phyloP scores from a whole-genome alignment of 2,797 vertebrate genomes.

The Melopsittacus undulatus region DNA sequence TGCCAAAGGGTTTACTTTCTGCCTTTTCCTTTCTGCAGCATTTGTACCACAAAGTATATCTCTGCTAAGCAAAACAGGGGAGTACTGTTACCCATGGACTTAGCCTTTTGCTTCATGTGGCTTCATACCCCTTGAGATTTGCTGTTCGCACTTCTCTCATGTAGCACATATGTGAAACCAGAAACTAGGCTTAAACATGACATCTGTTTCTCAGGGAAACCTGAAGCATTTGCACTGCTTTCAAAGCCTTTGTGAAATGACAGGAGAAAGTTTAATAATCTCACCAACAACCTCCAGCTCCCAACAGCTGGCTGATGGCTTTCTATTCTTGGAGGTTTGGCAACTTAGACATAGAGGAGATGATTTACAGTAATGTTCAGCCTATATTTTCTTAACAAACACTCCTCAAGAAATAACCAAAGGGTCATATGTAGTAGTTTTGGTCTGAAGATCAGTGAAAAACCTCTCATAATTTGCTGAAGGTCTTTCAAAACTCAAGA shows the following conservation, averaged over 20 bases:
- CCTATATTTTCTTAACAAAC: neutral
- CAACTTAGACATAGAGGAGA: neutral
- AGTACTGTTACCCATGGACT: neutral
- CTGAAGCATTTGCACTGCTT: neutral
- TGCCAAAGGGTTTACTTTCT: neutral
- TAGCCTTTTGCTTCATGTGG: neutral
- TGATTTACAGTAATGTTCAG: neutral
- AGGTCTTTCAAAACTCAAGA: neutral
- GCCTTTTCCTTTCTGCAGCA: neutral
- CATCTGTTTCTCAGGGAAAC: neutral
- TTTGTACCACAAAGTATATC: neutral
- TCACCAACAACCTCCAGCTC: neutral
- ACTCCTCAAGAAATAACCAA: neutral
- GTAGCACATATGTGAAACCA: neutral
- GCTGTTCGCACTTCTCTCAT: neutral
- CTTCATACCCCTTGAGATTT: neutral
- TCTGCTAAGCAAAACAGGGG: neutral
- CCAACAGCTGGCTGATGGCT: neutral
- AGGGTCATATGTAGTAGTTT: neutral
- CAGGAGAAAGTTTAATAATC: neutral
- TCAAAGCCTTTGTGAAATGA: neutral
- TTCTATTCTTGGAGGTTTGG: neutral
- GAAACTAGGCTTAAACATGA: neutral
- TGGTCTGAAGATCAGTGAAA: neutral
- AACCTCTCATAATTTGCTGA: neutral